Evolutionary conservation across 2,888 invertebrate genomes (phyloP).

Genomic region (Agrotis exclamationis): DNA sequence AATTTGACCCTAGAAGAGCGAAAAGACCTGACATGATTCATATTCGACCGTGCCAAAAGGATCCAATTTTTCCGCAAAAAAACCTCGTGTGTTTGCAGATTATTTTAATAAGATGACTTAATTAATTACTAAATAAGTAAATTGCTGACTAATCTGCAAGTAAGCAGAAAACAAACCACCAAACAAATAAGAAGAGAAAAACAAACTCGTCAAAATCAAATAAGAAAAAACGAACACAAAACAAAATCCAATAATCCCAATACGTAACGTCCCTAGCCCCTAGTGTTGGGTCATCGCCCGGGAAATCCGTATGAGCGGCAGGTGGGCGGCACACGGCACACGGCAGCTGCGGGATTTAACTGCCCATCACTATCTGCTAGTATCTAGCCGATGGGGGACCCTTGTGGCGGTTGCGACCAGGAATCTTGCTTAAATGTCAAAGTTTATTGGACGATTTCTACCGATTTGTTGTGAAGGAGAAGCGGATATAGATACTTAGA

Average conservation of each 20-base stretch:
- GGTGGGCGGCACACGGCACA: slow-evolving; percentile 79
- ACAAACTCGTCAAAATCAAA: not conserved
- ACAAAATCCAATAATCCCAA: slow-evolving; percentile 31
- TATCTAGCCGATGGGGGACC: slow-evolving; percentile 59
- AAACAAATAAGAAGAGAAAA: slow-evolving; percentile 1
- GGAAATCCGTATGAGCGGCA: slow-evolving; percentile 77
- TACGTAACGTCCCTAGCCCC: slow-evolving; percentile 39
- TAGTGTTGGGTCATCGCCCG: slow-evolving; percentile 73
- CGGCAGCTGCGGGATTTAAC: slow-evolving; percentile 70
- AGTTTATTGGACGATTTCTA: slow-evolving; percentile 17
- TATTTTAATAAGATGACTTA: not conserved
- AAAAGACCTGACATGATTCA: no score
- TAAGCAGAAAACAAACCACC: not conserved
- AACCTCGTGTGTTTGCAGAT: not conserved
- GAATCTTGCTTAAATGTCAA: slow-evolving; percentile 48
- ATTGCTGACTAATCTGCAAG: not conserved
- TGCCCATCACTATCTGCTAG: slow-evolving; percentile 59
- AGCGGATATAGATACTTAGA: no score
- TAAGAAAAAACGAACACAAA: not conserved
- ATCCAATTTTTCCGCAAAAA: not conserved
- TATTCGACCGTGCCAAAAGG: no score
- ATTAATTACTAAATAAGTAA: no score
- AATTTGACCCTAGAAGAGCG: no score
- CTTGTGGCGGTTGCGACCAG: slow-evolving; percentile 28
- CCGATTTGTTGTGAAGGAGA: not conserved